Evolutionary conservation across 35 echinoderm and acorn worm genomes (phyloP), one percentile per base, ranked within the genome.

Genomic region (Hemicentrotus pulcherrimus): DNA sequence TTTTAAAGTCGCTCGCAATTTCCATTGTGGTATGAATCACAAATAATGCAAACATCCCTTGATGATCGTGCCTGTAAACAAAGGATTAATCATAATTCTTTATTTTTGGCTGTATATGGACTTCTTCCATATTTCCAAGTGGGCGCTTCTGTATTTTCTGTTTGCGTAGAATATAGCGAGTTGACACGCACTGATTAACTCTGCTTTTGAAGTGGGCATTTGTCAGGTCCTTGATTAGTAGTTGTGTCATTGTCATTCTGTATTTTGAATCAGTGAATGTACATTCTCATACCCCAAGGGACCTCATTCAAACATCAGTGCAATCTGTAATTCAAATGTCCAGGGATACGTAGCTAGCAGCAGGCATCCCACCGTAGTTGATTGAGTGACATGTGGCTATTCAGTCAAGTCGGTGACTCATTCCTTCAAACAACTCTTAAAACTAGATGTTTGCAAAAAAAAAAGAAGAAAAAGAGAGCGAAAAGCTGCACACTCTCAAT

Each of bases 251-350:
- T 78, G 65, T 78, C 24, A 78, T 78, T 78, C 28, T 78, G 65
- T n/a, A 22, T 28, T 22, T 78, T 78, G 22, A 78, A 78, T 78
- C 22, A 28, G 2, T n/a, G 24, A 78, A 78, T 78, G 65, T 78
- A 8, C 22, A 22, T n/a, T 28, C 50, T 15, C 7, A 10, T 0
- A 28, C 65, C 65, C 65, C 65, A 28, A 78, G 65, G 65, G 65
- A 22, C 65, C 2, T 78, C 65, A 28, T 78, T 78, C 65, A 78
- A 78, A 78, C 65, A 78, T n/a, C 22, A n/a, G n/a, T n/a, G 65
- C 28, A 78, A 78, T 78, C 65, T 78, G 65, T 78, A 78, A 78
- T 78, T 78, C 65, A 78, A 78, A 78, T 78, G 65, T 78, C 65
- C 22, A 78, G 65, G 65, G 65, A 78, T 22, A 55, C 50, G 50